Base-by-base conservation (phyloP, 2,113 vertebrate genomes). In the Sclerurus mexicanus region DNA sequence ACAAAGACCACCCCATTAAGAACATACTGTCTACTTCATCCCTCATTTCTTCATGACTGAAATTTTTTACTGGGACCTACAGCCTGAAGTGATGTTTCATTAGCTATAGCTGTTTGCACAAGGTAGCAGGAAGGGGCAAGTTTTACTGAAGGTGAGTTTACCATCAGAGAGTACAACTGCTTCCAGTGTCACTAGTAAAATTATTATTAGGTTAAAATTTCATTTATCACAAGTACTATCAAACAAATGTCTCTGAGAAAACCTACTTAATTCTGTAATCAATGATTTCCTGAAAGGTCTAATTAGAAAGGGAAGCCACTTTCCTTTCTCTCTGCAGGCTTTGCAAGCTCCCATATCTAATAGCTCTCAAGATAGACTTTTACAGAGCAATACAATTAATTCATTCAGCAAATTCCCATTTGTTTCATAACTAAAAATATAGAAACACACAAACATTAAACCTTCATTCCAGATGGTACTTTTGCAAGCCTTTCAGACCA, bases 231-330 rank as follows among this genome's bases (percentile, higher is more conserved):
- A 95, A 97, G 71, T 82, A 90, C 40, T 76, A 95, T 89, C 94
- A 95, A 95, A 86, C 64, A 87, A 97, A 92, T 49, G 72, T 50
- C 56, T 73, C 71, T 58, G 42, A 90, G 44, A 67, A 91, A 72
- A 15, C 55, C 79, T 71, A 59, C 62, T 83, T 68, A 63, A 90
- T 94, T 94, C 82, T 71, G 37, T 91, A 95, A 96, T 93, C 89
- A 92, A 84, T 84, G 40, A 82, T 95, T 97, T 97, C 82, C 89
- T 96, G 76, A 88, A 97, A 96, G 63, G 40, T 50, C 25, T 94
- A 93, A 96, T 93, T 90, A 96, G 75, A 87, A 71, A 95, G 76
- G 46, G 69, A 97, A 81, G 73, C 69, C 33, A n/a, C 93, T 90
- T 87, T 80, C 83, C 87, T 87, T 91, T 87, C 46, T 95, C 78